Conservation (phyloP, 30 jellyfish, hydroid and myxozoan genomes). For the Turritopsis rubra region DNA sequence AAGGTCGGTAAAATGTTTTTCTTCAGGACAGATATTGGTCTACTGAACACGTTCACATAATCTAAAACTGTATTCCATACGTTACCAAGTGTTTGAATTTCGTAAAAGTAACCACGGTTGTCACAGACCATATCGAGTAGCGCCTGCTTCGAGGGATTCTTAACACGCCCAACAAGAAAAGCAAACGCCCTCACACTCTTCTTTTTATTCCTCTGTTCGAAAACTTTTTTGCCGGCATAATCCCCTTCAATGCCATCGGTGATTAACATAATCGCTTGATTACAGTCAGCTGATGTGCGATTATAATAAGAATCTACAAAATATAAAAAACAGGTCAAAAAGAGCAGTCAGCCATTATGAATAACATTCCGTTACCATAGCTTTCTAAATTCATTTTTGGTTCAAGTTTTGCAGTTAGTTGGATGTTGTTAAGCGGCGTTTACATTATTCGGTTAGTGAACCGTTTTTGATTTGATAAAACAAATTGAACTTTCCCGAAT, state of each 20-base stretch:
- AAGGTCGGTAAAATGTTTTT: constrained; percentile 3
- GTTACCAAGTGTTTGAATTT: constrained; percentile 40
- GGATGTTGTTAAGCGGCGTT: no score
- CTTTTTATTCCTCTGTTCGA: constrained; percentile 26
- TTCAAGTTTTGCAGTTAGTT: no score
- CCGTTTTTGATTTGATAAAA: no score
- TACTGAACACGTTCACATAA: constrained; percentile 21
- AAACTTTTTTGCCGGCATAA: constrained; percentile 38
- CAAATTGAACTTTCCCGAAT: no score
- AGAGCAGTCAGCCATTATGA: neutral
- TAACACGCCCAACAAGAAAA: constrained; percentile 74
- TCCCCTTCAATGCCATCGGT: constrained; percentile 46
- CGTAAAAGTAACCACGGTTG: constrained; percentile 58
- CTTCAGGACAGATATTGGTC: constrained; percentile 8
- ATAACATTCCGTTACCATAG: no score
- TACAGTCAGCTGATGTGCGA: constrained; percentile 39
- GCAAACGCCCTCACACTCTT: constrained; percentile 70
- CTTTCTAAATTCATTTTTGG: no score
- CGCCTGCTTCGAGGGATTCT: constrained; percentile 69
- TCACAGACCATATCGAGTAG: constrained; percentile 77
- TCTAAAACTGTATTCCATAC: constrained; percentile 44
- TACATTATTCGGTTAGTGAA: no score
- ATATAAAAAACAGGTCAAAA: neutral
- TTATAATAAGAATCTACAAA: constrained; percentile 5
- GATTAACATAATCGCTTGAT: constrained; percentile 53